phyloP scores from a whole-genome alignment of 2,797 vertebrate species.

The Phrynocephalus guinanensis region DNA sequence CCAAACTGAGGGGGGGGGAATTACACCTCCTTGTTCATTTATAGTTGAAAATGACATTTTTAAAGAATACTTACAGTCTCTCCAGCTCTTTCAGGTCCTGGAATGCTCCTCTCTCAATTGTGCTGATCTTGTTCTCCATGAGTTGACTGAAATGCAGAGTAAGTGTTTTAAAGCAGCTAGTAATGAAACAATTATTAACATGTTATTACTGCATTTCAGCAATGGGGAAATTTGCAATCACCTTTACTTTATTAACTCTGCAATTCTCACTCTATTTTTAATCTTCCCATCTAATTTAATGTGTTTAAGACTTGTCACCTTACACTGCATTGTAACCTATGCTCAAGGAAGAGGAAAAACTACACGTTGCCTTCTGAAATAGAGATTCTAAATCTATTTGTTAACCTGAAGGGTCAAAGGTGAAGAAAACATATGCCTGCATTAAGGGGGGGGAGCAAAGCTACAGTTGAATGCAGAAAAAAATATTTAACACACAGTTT shows the following conservation, averaged over 20 bases:
- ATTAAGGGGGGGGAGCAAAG: background rate
- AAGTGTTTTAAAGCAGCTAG: slow-evolving; percentile 48
- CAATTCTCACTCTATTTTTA: slow-evolving; percentile 42
- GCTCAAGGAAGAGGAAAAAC: slow-evolving; percentile 7
- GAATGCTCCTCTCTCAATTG: slow-evolving; percentile 85
- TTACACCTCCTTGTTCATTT: slow-evolving; percentile 1
- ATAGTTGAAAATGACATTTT: slow-evolving; percentile 49
- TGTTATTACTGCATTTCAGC: slow-evolving; percentile 48
- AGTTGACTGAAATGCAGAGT: slow-evolving; percentile 82
- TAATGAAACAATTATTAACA: slow-evolving; percentile 56
- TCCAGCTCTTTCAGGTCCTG: slow-evolving; percentile 86
- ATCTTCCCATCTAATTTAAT: slow-evolving; percentile 52
- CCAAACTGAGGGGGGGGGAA: background rate
- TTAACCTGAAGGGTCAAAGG: slow-evolving; percentile 25
- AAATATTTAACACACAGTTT: background rate
- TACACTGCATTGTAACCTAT: slow-evolving; percentile 11
- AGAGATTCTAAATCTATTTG: slow-evolving; percentile 35
- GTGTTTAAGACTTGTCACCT: background rate
- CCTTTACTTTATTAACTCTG: slow-evolving; percentile 43
- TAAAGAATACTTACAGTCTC: slow-evolving; percentile 82
- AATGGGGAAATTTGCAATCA: slow-evolving; percentile 40
- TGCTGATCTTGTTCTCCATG: slow-evolving; percentile 86
- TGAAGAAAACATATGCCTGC: background rate
- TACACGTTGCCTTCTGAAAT: background rate
- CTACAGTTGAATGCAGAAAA: background rate